Evolutionary conservation across 2,888 invertebrate genomes (phyloP), one percentile per base, ranked within the genome.

Genomic region (Periphyllus acericola): DNA sequence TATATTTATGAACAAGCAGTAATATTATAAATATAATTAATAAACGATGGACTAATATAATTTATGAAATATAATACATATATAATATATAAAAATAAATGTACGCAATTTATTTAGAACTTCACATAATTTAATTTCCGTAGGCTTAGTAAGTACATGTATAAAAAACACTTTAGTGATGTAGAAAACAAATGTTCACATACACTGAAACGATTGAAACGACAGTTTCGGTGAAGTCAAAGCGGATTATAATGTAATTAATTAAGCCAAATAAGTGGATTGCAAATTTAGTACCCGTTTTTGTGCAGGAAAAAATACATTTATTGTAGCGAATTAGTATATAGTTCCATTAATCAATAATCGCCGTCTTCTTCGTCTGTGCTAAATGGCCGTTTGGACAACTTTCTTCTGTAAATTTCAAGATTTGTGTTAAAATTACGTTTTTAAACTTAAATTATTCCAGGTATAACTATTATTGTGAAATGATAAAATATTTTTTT

Each of bases 321-420:
- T 71, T 46, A 19, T 52, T 17, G 29, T 46, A 84, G 21, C n/a
- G 68, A 76, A 60, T 68, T 32, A 36, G 36, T 72, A 29, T 46
- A 14, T 68, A 25, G 3, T 40, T 29, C 1, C 34, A 25, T 60
- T 32, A 9, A 75, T 81, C 74, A 87, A 87, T 81, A 87, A 66
- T 81, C 87, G n/a, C 60, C 87, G 32, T 87, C 87, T 74, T 87
- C 87, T 81, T 87, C 87, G n/a, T 87, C 87, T 34, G 87, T 87
- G 32, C 87, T 87, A 21, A 87, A 87, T 40, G 87, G 87, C 19
- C 66, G 81, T 81, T 80, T 81, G 9, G 87, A 87, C 34, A 87
- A 75, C 81, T 87, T 87, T 72, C 87, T 80, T 19, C 87, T 87
- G 80, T 19, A 79, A 84, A 85, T 75, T 19, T 60, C 21, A 84